These are phyloP conservation scores for Vireo altiloquus DNA, from an alignment of 2,113 vertebrate genomes.

Conservation along the genomic window DNA sequence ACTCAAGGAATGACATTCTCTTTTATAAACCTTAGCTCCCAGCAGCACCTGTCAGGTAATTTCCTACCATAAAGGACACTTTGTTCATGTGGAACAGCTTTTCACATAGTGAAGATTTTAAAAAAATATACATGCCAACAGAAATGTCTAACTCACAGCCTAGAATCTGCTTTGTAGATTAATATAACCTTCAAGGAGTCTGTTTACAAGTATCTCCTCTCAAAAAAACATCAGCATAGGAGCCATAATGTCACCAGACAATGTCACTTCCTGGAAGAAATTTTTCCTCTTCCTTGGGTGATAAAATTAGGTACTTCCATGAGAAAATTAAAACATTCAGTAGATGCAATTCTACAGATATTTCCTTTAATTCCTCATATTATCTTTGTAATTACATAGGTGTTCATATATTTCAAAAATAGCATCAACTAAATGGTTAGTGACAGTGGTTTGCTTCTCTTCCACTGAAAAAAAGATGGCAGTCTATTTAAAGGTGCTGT, in stretches of 20 bases:
- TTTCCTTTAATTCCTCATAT: not conserved
- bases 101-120: not conserved
- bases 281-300: not conserved
- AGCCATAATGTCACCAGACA: not conserved
- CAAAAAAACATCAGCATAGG: not conserved
- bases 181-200: constrained; percentile 11
- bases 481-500: not conserved
- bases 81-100: constrained; percentile 14
- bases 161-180: constrained; percentile 5
- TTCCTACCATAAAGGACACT: not conserved
- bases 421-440: not conserved
- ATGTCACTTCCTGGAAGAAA: not conserved
- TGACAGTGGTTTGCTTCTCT: not conserved
- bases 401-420: not conserved
- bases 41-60: not conserved
- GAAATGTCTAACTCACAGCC: constrained; percentile 8
- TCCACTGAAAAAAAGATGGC: not conserved
- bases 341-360: not conserved
- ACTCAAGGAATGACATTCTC: not conserved
- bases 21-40: not conserved
- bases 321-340: not conserved
- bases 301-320: not conserved
- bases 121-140: not conserved
- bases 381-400: not conserved
- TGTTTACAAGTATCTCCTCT: constrained; percentile 26